A percentile compares a stretch with the other conserved stretches of the same genome.
Conservation (phyloP, 2,113 vertebrate species). For the Myrmecobius fasciatus region DNA sequence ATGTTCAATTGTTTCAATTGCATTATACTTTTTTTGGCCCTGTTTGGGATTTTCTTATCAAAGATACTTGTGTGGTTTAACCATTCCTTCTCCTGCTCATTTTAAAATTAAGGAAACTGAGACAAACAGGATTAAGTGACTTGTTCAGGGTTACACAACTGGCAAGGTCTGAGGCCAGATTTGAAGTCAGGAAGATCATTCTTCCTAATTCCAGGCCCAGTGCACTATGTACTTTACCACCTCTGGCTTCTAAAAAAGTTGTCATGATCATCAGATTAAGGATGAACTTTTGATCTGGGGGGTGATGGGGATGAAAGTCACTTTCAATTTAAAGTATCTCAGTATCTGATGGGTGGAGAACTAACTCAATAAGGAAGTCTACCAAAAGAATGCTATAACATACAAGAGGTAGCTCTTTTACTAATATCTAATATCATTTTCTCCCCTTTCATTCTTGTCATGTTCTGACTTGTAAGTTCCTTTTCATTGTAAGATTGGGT, state of each 20-base stretch:
- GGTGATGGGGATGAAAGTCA: background rate
- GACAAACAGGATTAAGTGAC: background rate
- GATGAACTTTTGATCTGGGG: background rate
- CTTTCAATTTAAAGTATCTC: background rate
- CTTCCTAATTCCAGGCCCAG: background rate
- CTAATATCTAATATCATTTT: conserved; percentile 56
- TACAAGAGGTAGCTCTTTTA: background rate
- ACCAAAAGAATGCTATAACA: conserved; percentile 16
- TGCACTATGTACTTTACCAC: background rate
- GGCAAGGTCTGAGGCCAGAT: background rate
- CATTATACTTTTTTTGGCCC: background rate
- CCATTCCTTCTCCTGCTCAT: background rate
- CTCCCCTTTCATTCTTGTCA: conserved; percentile 57
- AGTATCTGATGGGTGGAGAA: background rate
- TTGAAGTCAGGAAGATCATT: background rate
- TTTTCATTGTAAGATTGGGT: conserved; percentile 12
- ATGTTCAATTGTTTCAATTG: background rate
- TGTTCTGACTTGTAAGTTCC: conserved; percentile 62
- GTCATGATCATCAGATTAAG: background rate
- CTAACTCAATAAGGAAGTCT: conserved; percentile 47
- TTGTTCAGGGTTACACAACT: background rate
- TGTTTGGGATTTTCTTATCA: background rate
- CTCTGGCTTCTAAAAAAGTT: background rate
- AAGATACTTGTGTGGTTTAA: background rate
- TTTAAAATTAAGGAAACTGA: background rate